Evolutionary conservation across 1,140 invertebrate species (phyloP).

Genomic region (Asobara japonica): DNA sequence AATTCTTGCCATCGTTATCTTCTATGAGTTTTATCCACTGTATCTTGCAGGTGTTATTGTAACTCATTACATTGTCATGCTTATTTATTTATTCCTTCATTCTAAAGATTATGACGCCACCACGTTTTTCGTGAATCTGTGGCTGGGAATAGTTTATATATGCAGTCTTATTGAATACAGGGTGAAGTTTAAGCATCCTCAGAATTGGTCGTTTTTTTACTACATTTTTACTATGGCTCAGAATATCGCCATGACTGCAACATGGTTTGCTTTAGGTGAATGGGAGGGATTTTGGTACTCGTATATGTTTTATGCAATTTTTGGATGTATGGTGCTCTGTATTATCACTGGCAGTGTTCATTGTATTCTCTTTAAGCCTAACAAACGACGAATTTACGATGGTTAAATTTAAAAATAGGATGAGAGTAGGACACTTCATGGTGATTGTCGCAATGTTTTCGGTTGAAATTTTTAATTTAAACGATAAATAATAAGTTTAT

Average conservation of each 20-base stretch:
- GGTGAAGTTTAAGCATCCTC: conserved; percentile 76
- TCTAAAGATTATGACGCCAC: conserved; percentile 68
- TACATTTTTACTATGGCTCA: conserved; percentile 73
- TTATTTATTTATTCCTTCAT: conserved; percentile 70
- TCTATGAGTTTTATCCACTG: conserved; percentile 74
- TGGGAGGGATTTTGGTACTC: conserved; percentile 67
- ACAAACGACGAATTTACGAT: conserved; percentile 57
- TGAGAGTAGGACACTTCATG: not conserved
- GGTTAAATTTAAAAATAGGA: conserved; percentile 43
- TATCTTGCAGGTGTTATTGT: conserved; percentile 69
- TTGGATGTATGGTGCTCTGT: conserved; percentile 55
- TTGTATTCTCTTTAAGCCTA: conserved; percentile 58
- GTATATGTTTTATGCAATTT: conserved; percentile 56
- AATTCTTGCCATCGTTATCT: conserved; percentile 74
- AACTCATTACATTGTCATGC: conserved; percentile 71
- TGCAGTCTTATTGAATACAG: conserved; percentile 80
- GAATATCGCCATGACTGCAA: conserved; percentile 71
- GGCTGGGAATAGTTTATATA: conserved; percentile 76
- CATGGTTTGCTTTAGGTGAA: conserved; percentile 71
- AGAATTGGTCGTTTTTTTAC: conserved; percentile 74
- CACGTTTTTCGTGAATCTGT: conserved; percentile 70
- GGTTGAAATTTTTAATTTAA: not conserved
- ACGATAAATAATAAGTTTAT: no score
- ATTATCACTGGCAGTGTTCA: conserved; percentile 56
- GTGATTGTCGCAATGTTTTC: not conserved